A percentile compares a stretch with the other conserved stretches of the same genome.
Evolutionary conservation across 1,140 invertebrate genomes (phyloP).

Genomic region (Hylaeus volcanicus): DNA sequence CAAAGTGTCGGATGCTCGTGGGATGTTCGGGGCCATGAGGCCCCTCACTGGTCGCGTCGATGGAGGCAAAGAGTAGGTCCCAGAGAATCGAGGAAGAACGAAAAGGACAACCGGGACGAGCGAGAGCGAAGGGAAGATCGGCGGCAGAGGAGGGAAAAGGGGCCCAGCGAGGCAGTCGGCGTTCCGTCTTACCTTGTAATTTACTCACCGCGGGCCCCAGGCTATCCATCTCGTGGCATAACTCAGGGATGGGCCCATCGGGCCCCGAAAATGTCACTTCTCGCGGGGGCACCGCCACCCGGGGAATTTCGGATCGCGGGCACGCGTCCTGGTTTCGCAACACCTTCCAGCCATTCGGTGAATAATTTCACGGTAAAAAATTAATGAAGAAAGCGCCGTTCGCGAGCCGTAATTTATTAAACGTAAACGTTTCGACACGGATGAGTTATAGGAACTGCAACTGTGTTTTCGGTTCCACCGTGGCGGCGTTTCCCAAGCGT

Average conservation of each 20-base stretch:
- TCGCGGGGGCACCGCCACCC: slow-evolving; percentile 29
- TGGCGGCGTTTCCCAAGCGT: too few relatives aligned
- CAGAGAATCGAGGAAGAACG: slow-evolving; percentile 21
- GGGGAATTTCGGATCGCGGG: slow-evolving; percentile 17
- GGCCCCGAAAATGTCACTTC: slow-evolving; percentile 68
- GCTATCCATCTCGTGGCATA: slow-evolving; percentile 77
- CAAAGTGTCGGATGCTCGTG: slow-evolving; percentile 70
- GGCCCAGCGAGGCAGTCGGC: slow-evolving; percentile 66
- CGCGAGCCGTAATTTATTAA: too few relatives aligned
- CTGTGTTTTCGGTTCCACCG: too few relatives aligned
- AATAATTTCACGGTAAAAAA: too few relatives aligned
- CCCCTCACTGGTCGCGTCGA: slow-evolving; percentile 45
- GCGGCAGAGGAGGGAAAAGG: slow-evolving; percentile 15
- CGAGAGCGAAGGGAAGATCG: slow-evolving; percentile 39
- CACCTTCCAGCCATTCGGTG: not conserved
- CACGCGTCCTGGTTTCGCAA: not conserved
- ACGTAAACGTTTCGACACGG: too few relatives aligned
- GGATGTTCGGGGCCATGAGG: slow-evolving; percentile 58
- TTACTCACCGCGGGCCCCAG: slow-evolving; percentile 78
- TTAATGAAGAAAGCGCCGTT: too few relatives aligned
- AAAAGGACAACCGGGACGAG: slow-evolving; percentile 44
- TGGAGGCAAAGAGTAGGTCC: slow-evolving; percentile 22
- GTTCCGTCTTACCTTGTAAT: slow-evolving; percentile 79
- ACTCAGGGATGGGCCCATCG: slow-evolving; percentile 71
- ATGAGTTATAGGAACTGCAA: not conserved